Conservation (phyloP, 2,888 invertebrate genomes). For the Micoletzkya japonica region DNA sequence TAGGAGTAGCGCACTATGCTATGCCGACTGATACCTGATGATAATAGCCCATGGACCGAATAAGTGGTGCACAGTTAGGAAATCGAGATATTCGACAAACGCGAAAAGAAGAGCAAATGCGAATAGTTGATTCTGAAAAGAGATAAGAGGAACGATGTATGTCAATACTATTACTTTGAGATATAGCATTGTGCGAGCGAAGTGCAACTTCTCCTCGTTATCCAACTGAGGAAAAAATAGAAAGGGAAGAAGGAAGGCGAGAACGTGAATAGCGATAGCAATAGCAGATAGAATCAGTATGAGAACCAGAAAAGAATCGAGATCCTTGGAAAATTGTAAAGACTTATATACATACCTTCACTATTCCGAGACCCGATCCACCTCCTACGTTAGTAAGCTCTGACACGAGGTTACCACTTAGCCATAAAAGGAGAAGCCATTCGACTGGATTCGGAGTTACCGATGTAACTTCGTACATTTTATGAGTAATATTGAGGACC, state of each 20-base stretch:
- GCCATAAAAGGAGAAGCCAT: constrained; percentile 57
- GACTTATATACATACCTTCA: constrained; percentile 49
- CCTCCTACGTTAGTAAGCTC: constrained; percentile 97
- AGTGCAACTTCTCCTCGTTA: constrained; percentile 62
- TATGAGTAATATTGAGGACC: constrained; percentile 60
- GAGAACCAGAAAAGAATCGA: constrained; percentile 44
- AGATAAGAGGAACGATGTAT: not conserved
- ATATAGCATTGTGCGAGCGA: constrained; percentile 73
- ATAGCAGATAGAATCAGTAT: constrained; percentile 59
- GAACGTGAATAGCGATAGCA: constrained; percentile 61
- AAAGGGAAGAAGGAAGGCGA: constrained; percentile 60
- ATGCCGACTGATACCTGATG: constrained; percentile 76
- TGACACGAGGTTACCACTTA: constrained; percentile 75
- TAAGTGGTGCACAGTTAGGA: constrained; percentile 95
- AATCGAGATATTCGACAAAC: constrained; percentile 87
- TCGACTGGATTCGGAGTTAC: constrained; percentile 60
- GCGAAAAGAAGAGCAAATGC: constrained; percentile 91
- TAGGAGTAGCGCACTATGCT: not conserved
- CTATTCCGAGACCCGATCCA: constrained; percentile 72
- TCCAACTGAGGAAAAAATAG: constrained; percentile 54
- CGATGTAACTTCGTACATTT: constrained; percentile 57
- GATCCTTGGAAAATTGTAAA: not conserved
- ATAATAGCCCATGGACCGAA: constrained; percentile 99
- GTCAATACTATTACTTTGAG: constrained; percentile 70
- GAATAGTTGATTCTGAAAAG: constrained; percentile 83